Evolutionary conservation across 1,140 invertebrate species (phyloP).

Genomic region (Arion vulgaris): DNA sequence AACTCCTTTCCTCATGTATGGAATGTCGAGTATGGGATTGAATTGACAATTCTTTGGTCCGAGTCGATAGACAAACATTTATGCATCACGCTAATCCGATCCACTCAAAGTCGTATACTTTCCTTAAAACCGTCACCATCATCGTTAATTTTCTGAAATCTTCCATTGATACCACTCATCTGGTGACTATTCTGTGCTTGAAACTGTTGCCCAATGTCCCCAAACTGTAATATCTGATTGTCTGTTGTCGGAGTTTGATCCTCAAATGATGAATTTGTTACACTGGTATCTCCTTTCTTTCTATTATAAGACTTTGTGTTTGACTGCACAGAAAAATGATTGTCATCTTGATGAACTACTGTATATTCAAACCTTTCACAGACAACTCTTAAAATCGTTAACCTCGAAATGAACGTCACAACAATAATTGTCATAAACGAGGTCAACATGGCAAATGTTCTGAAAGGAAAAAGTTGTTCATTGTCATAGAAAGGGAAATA

Average conservation of each 20-base stretch:
- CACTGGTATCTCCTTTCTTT: background rate
- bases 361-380: slow-evolving; percentile 16
- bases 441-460: slow-evolving; percentile 60
- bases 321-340: background rate
- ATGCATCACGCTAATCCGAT: no score
- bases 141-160: background rate
- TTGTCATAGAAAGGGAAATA: slow-evolving; percentile 59
- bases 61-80: no score
- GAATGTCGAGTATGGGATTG: no score
- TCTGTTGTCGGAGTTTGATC: background rate
- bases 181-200: background rate
- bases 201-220: background rate
- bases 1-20: no score
- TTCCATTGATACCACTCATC: background rate
- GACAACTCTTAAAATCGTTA: background rate
- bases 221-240: background rate
- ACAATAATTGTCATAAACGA: slow-evolving; percentile 48
- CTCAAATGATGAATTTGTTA: background rate
- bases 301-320: background rate
- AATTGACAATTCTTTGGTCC: no score
- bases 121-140: background rate
- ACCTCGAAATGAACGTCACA: background rate
- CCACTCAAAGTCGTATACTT: no score
- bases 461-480: slow-evolving; percentile 63
- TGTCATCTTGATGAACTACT: background rate